Conservation (phyloP, 2,797 vertebrate species). For the Gallirallus australis region DNA sequence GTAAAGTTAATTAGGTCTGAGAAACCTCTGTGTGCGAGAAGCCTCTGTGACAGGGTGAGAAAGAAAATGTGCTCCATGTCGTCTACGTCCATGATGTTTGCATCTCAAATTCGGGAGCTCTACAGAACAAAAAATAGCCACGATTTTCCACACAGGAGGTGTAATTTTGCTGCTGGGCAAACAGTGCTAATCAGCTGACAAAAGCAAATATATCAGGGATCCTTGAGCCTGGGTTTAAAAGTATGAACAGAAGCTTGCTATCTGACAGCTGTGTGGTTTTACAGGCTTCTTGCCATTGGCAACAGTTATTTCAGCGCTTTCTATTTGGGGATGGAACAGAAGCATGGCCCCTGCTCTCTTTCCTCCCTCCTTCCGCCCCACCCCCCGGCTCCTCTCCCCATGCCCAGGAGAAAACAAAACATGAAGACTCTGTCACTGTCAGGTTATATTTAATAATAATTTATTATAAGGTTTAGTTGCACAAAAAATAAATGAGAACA, state of each 20-base stretch:
- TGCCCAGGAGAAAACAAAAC: neutral
- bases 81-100: neutral
- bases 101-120: neutral
- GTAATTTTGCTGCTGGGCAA: neutral
- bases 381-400: too few species aligned
- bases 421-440: neutral
- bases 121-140: slow-evolving; percentile 1
- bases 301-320: neutral
- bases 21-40: neutral
- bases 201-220: neutral
- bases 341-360: neutral
- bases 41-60: neutral
- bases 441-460: slow-evolving; percentile 59
- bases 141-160: neutral
- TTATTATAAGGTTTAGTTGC: slow-evolving; percentile 67
- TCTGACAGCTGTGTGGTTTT: neutral
- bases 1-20: neutral
- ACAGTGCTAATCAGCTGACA: neutral
- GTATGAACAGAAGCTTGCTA: neutral
- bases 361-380: neutral
- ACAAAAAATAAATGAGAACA: slow-evolving; percentile 51
- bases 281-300: neutral
- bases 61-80: neutral
- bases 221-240: neutral
- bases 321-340: neutral